Evolutionary conservation across 2,888 invertebrate genomes (phyloP).

Genomic region (Synergus gifuensis): DNA sequence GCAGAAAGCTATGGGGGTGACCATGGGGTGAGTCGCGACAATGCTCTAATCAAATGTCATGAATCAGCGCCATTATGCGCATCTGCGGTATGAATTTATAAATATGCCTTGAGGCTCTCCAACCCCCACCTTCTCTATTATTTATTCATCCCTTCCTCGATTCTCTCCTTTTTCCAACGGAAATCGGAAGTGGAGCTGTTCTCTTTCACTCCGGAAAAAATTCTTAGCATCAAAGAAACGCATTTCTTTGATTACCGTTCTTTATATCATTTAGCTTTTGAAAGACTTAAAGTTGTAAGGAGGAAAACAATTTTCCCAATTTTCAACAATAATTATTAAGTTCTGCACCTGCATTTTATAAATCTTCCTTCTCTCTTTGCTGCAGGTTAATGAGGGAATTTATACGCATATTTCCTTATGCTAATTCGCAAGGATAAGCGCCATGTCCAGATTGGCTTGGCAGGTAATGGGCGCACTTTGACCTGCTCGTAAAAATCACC

Average conservation of each 20-base stretch:
- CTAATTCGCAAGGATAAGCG: constrained; percentile 61
- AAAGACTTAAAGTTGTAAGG: no score
- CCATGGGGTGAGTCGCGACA: constrained; percentile 69
- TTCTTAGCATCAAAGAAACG: no score
- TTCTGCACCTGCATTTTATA: constrained; percentile 12
- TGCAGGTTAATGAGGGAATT: constrained; percentile 63
- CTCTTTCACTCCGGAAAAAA: neutral
- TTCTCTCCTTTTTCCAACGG: constrained; percentile 2
- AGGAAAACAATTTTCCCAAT: neutral
- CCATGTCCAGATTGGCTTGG: constrained; percentile 60
- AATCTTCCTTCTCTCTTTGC: neutral
- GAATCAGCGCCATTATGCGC: constrained; percentile 76
- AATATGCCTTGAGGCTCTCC: constrained; percentile 70
- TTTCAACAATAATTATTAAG: neutral
- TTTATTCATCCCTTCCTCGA: constrained; percentile 9
- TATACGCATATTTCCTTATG: constrained; percentile 64
- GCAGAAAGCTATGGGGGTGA: constrained; percentile 54
- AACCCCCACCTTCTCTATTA: constrained; percentile 19
- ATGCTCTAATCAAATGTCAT: constrained; percentile 77
- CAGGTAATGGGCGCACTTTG: constrained; percentile 67
- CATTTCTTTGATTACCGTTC: no score
- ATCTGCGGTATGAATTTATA: constrained; percentile 76
- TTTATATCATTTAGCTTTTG: no score
- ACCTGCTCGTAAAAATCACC: constrained; percentile 72
- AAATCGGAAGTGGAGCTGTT: constrained; percentile 2